Base-by-base conservation (phyloP, 2,888 invertebrate genomes). In the Athrips mouffetella region DNA sequence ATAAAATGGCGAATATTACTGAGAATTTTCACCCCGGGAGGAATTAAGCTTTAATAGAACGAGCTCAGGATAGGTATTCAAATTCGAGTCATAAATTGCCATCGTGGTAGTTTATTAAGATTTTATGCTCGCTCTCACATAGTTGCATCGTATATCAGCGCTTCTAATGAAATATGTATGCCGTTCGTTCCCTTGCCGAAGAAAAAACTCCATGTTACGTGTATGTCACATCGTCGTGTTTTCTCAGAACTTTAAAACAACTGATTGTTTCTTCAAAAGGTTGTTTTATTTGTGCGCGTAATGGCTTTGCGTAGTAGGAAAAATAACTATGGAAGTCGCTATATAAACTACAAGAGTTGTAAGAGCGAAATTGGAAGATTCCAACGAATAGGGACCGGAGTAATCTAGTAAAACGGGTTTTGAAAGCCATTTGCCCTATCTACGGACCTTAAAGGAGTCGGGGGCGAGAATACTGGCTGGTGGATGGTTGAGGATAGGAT, bases 141-240 rank as follows among this genome's bases (percentile, higher is more conserved):
- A 65, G 61, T 63, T 59, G 51, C 55, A 54, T 61, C 57, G 52
- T 64, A 59, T 62, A 60, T 60, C 53, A 58, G 54, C 54, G 45
- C 18, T 44, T 58, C 55, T 67, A 66, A 74, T 73, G 67, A 71
- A 71, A 70, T 70, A 73, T 68, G 63, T 67, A 74, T 70, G 57
- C 49, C 25, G 8, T n/a, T n/a, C n/a, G n/a, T n/a, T n/a, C n/a
- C n/a, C n/a, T n/a, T n/a, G n/a, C n/a, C n/a, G n/a, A n/a, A n/a
- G n/a, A n/a, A n/a, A n/a, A n/a, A n/a, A n/a, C n/a, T n/a, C n/a
- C n/a, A n/a, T n/a, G n/a, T n/a, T n/a, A n/a, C n/a, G n/a, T 25
- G 25, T 25, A 4, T 25, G 25, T 25, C 4, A 25, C 25, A 25
- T 8, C 8, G 25, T 25, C 8, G 8, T 25, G 25, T 25, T 6